A percentile compares a stretch with the other conserved stretches of the same genome.
These are phyloP conservation scores for Chydorus sphaericus DNA, from an alignment of 2,888 invertebrate genomes.

Conservation along the genomic window DNA sequence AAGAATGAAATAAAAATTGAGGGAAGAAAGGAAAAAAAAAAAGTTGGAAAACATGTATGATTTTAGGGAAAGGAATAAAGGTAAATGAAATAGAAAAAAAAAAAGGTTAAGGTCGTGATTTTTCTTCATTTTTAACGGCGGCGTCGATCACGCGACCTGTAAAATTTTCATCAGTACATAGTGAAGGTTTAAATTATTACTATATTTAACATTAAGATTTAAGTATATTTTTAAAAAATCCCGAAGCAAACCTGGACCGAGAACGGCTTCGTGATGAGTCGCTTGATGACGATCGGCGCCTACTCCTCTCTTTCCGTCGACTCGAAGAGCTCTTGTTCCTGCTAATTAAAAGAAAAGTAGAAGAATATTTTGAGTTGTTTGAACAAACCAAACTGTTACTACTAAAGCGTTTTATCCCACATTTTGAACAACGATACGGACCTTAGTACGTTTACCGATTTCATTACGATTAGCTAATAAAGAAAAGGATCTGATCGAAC, in stretches of 20 bases:
- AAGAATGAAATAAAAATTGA: not conserved
- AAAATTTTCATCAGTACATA: too few species aligned
- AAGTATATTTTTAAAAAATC: not conserved
- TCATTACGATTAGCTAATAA: not conserved
- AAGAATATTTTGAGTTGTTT: not conserved
- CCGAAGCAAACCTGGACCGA: constrained; percentile 14
- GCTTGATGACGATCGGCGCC: constrained; percentile 11
- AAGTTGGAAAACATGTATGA: not conserved
- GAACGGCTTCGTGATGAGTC: constrained; percentile 9
- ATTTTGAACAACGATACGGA: not conserved
- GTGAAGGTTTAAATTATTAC: too few species aligned
- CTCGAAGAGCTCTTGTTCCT: not conserved
- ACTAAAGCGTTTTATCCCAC: not conserved
- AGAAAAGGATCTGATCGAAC: not conserved
- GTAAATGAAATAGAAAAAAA: not conserved
- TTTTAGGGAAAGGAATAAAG: not conserved
- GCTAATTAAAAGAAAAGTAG: not conserved
- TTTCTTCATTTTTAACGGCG: not conserved
- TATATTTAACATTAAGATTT: too few species aligned
- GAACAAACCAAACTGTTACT: not conserved
- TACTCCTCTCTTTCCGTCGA: constrained; percentile 4
- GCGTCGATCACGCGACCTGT: not conserved
- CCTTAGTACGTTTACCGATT: constrained; percentile 3
- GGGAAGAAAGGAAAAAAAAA: not conserved
- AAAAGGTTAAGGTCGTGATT: not conserved